Percentiles rank a stretch among this genome's conserved stretches.
Evolutionary conservation across 2,797 vertebrate species (phyloP).

Genomic region (Sphenopsis melanotis): DNA sequence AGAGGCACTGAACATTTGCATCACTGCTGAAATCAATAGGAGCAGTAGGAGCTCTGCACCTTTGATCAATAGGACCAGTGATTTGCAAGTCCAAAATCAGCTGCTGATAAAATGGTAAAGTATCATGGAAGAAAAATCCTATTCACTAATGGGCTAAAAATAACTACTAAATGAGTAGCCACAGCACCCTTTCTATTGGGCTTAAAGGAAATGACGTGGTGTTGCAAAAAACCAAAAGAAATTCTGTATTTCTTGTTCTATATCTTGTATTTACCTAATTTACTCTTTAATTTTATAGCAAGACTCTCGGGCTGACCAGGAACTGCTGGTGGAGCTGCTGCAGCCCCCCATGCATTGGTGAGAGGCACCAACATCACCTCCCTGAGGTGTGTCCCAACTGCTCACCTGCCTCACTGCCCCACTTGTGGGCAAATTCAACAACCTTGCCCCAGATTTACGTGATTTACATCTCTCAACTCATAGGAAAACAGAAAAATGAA

Average conservation of each 20-base stretch:
- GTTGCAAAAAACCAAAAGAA: not conserved
- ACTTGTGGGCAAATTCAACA: conserved; percentile 24
- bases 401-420: conserved; percentile 13
- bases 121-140: not conserved
- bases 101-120: not conserved
- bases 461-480: not conserved
- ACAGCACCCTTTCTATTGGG: not conserved
- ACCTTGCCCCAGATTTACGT: not conserved
- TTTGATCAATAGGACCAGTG: conserved; percentile 40
- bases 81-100: conserved; percentile 49
- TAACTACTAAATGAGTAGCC: not conserved
- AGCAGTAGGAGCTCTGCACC: conserved; percentile 26
- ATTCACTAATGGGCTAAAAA: conserved; percentile 20
- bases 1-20: conserved; percentile 29
- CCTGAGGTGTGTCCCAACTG: not conserved
- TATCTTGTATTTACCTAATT: not conserved
- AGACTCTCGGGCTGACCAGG: not conserved
- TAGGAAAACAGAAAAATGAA: not conserved
- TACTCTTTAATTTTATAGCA: not conserved
- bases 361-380: not conserved
- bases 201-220: not conserved
- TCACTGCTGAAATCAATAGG: conserved; percentile 42
- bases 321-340: not conserved
- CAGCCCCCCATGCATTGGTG: not conserved
- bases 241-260: not conserved